phyloP scores from a whole-genome alignment of 2,113 vertebrate genomes.

The Daphoenositta chrysoptera region DNA sequence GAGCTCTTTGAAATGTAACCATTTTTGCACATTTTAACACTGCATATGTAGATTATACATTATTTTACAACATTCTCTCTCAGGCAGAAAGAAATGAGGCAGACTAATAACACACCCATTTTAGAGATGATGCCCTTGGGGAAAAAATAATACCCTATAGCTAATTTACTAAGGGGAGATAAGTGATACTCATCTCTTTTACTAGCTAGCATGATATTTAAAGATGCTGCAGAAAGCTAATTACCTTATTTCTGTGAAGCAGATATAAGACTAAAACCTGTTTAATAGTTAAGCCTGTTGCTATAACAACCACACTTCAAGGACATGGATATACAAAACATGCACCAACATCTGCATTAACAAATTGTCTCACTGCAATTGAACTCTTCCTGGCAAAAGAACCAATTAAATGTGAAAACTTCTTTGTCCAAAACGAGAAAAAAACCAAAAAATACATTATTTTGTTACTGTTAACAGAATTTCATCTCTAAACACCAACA shows the following conservation, averaged over 20 bases:
- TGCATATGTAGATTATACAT: neutral
- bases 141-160: neutral
- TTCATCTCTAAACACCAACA: neutral
- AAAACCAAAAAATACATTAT: neutral
- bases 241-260: constrained; percentile 24
- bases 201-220: neutral
- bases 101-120: neutral
- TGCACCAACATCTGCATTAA: neutral
- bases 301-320: constrained; percentile 66
- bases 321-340: constrained; percentile 13
- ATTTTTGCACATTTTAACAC: neutral
- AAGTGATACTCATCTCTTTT: neutral
- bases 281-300: constrained; percentile 59
- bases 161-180: neutral
- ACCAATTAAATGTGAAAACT: neutral
- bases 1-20: neutral
- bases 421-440: neutral
- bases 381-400: neutral
- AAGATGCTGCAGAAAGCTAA: constrained; percentile 31
- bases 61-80: neutral
- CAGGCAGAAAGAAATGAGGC: neutral
- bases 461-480: neutral
- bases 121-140: neutral
- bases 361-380: neutral
- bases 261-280: constrained; percentile 12